A percentile compares a stretch with the other conserved stretches of the same genome.
These are phyloP conservation scores for Ethmia dodecea DNA, from an alignment of 2,888 invertebrate genomes.

Conservation along the genomic window DNA sequence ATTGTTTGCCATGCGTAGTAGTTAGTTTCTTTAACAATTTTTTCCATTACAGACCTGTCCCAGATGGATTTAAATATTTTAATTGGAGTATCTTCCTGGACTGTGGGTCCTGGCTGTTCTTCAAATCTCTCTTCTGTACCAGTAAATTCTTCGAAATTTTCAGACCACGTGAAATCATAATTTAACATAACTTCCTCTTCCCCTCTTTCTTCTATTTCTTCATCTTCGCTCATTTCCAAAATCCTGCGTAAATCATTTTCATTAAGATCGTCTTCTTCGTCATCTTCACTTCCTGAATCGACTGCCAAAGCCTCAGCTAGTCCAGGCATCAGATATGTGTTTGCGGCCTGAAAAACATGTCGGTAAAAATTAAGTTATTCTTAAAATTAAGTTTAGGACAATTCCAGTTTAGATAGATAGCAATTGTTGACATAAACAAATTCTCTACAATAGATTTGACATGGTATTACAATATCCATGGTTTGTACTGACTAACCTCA, in stretches of 20 bases:
- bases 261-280: slow-evolving; percentile 10
- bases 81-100: slow-evolving; percentile 1
- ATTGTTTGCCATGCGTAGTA: slow-evolving; percentile 10
- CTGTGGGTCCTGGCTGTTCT: slow-evolving; percentile 3
- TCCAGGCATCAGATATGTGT: slow-evolving; percentile 2
- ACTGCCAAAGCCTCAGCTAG: slow-evolving; percentile 4
- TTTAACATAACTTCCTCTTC: slow-evolving; percentile 2
- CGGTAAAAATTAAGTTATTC: too few species aligned
- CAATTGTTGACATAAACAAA: too few species aligned
- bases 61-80: slow-evolving; percentile 7
- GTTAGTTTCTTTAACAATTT: slow-evolving; percentile 7
- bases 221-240: slow-evolving; percentile 1
- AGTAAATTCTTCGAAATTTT: slow-evolving; percentile 1
- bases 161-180: slow-evolving; percentile 2
- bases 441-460: too few species aligned
- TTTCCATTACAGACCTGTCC: slow-evolving; percentile 7
- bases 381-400: too few species aligned
- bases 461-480: too few species aligned
- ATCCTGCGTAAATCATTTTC: slow-evolving; percentile 4
- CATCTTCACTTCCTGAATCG: slow-evolving; percentile 7
- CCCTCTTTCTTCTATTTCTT: slow-evolving; percentile 2
- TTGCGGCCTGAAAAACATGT: too few species aligned
- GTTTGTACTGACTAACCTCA: too few species aligned
- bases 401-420: too few species aligned
- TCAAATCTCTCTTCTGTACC: slow-evolving; percentile 3